Conservation (phyloP, 2,797 vertebrate genomes). For the Centropyge bicolor region DNA sequence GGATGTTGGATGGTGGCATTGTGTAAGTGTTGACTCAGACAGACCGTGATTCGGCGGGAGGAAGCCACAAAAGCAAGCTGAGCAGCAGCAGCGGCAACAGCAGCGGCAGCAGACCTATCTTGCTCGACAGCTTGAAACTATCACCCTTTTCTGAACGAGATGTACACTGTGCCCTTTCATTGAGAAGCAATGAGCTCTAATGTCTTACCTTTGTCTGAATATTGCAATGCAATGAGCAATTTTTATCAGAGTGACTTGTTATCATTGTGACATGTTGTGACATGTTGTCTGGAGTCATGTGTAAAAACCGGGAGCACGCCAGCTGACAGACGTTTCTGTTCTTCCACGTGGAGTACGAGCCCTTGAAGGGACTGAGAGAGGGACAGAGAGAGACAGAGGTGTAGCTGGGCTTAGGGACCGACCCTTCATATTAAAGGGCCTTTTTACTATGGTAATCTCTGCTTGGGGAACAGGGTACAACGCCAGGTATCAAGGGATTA, state of each 20-base stretch:
- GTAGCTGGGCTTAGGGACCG: conserved; percentile 70
- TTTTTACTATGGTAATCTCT: conserved; percentile 79
- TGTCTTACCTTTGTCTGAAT: conserved; percentile 87
- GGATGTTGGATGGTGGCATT: conserved; percentile 13
- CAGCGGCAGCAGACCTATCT: conserved; percentile 41
- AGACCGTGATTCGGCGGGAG: conserved; percentile 32
- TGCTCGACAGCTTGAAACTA: conserved; percentile 62
- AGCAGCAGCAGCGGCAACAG: no score
- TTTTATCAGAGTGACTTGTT: conserved; percentile 82
- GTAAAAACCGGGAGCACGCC: conserved; percentile 70
- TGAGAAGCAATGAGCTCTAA: conserved; percentile 84
- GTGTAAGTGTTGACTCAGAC: conserved; percentile 33
- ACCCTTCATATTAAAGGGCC: conserved; percentile 87
- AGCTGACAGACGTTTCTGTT: conserved; percentile 77
- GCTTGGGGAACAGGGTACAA: conserved; percentile 82
- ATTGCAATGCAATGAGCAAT: conserved; percentile 87
- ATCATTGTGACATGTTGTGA: conserved; percentile 82
- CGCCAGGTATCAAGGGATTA: conserved; percentile 72
- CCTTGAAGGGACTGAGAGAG: conserved; percentile 41
- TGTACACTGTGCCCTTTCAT: conserved; percentile 82
- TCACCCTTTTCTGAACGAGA: conserved; percentile 71
- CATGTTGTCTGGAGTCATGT: conserved; percentile 81
- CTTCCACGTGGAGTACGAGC: conserved; percentile 68
- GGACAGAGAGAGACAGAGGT: conserved; percentile 42
- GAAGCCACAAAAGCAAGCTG: conserved; percentile 48